A percentile compares a stretch with the other conserved stretches of the same genome.
Evolutionary conservation across 2,113 vertebrate genomes (phyloP).

Genomic region (Ammodramus savannarum): DNA sequence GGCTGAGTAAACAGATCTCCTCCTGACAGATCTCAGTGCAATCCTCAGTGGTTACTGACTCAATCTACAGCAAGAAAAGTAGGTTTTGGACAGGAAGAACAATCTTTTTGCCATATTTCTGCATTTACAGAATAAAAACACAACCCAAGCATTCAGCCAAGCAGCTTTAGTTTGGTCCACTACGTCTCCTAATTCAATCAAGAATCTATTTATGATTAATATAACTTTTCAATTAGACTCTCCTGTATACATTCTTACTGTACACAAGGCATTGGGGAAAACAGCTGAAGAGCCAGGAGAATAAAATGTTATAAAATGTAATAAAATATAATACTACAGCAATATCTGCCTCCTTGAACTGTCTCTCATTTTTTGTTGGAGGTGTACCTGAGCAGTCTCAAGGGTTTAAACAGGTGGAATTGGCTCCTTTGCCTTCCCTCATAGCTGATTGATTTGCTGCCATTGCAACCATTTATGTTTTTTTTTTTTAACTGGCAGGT

Average conservation of each 20-base stretch:
- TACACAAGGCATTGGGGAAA: background rate
- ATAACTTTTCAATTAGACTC: background rate
- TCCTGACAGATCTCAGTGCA: background rate
- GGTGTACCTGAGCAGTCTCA: background rate
- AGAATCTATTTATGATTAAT: background rate
- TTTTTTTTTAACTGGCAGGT: background rate
- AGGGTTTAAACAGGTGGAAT: background rate
- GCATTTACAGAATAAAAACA: background rate
- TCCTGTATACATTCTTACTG: background rate
- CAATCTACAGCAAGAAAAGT: background rate
- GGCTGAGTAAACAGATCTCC: background rate
- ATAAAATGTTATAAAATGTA: no score
- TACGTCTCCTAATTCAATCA: background rate
- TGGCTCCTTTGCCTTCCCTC: background rate
- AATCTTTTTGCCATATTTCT: background rate
- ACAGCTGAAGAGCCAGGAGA: background rate
- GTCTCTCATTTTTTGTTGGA: background rate
- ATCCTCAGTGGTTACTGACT: background rate
- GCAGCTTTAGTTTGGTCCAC: background rate
- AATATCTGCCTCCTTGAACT: background rate
- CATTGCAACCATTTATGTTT: background rate
- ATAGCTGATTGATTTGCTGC: background rate
- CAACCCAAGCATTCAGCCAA: background rate
- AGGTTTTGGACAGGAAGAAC: background rate
- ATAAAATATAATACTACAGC: background rate